Base-by-base conservation (phyloP, 1,140 invertebrate genomes). In the Trigoniulus corallinus region DNA sequence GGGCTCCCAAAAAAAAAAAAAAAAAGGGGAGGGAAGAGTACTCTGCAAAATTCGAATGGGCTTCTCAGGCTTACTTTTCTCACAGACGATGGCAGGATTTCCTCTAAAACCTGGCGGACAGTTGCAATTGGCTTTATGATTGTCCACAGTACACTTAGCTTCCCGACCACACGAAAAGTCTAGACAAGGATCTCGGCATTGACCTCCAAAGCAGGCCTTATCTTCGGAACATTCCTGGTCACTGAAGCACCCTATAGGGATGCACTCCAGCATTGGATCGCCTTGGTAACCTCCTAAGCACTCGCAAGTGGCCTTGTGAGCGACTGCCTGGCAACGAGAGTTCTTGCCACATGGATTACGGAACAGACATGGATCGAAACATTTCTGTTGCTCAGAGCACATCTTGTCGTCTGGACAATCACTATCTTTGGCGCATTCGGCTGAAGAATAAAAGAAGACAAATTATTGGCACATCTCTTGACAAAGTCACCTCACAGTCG, bases 181-280 rank as follows among this genome's bases (percentile, higher is more conserved):
- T 1, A 84, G 61, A 59, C 88, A 94, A 1, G 87, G 86, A 63
- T 87, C 79, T 15, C 85, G 76, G 65, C 88, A 94, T 58, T 87
- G 82, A 47, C 78, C 79, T 56, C 88, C 87, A 41, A 82, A 76
- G 61, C 88, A 94, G 55, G 83, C 78, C 61, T 81, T 78, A 57
- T 89, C 81, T 27, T 72, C 68, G 1, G 87, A 84, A 68, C 88
- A 94, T 53, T 93, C 88, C 52, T 81, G 81, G 62, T 89, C 87
- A 49, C 81, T 81, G 57, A 78, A 75, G 67, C 88, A 93, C n/a
- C 86, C 88, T 40, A 91, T 77, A 4, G 83, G 72, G 51, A 74
- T 71, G 59, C 87, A 91, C 48, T 78, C 74, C 21, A 48, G 74
- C 52, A 76, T 76, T 1, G 85, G 78, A 68, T 91, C 82, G 37